These are phyloP conservation scores for Diadema setosum DNA, from an alignment of 35 echinoderm and acorn worm species.

Conservation along the genomic window DNA sequence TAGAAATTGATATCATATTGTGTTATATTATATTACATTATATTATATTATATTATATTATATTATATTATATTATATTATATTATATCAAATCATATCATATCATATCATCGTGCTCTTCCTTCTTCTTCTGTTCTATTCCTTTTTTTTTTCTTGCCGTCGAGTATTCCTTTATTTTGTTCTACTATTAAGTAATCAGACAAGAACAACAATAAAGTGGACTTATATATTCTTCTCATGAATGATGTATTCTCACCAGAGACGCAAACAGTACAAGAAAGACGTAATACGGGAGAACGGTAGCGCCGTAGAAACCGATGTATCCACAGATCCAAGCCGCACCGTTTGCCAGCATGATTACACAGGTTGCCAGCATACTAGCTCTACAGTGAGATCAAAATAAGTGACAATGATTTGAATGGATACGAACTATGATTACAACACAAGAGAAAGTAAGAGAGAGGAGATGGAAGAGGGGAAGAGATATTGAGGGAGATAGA, in stretches of 20 bases:
- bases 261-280: neutral
- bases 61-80: too few species aligned
- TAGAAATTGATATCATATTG: too few species aligned
- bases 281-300: neutral
- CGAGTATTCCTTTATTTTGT: too few species aligned
- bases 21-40: too few species aligned
- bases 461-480: neutral
- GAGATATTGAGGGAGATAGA: neutral
- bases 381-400: neutral
- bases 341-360: neutral
- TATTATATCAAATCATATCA: too few species aligned
- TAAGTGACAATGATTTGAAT: neutral
- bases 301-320: neutral
- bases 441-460: neutral
- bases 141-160: too few species aligned
- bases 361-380: conserved; percentile 1
- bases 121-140: too few species aligned
- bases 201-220: too few species aligned
- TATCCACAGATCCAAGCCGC: neutral
- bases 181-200: too few species aligned
- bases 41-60: too few species aligned
- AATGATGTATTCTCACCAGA: neutral
- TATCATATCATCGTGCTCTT: too few species aligned
- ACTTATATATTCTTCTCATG: too few species aligned
- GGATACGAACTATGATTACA: neutral